Evolutionary conservation across 2,888 invertebrate species (phyloP), one percentile per base, ranked within the genome.

Genomic region (Axea sp.): DNA sequence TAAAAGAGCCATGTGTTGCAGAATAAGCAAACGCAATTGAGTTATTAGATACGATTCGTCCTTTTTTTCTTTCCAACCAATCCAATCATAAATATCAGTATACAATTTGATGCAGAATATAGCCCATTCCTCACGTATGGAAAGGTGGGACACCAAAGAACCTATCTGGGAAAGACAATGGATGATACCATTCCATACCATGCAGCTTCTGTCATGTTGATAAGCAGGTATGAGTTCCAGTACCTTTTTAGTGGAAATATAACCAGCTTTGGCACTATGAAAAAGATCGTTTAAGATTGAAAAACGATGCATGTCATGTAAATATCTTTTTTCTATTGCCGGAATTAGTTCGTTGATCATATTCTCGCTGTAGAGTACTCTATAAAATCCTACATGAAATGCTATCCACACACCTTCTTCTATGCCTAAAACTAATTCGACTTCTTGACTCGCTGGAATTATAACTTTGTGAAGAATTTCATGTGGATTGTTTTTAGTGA

Each of bases 341-440:
- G 57, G 41, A 1, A 33, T 31, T 4, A 68, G 11, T 3, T 19
- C 8, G 1, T 39, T 8, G 1, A 68, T 9, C 37, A 53, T 55
- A 1, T 35, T 2, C 3, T 37, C 9, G 6, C 65, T 53, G 17
- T 64, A 64, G 2, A 64, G 24, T 2, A 64, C 28, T 9, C 57
- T 17, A 17, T 49, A 72, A 12, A 22, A 72, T n/a, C 51, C 73
- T 12, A 72, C 35, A 28, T 57, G 51, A 11, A 72, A 43, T 3
- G 17, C 37, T 9, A 65, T 8, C 45, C 51, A 65, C 3, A 45
- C 26, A 33, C 9, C 45, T 0, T 65, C 15, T 5, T 35, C 19
- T 15, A 37, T 28, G 4, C 11, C 17, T 1, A 65, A 30, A 14
- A 4, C 14, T 5, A 45, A 2, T 28, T 55, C 28, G 0, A 35